A percentile compares a stretch with the other conserved stretches of the same genome.
Evolutionary conservation across 1,140 invertebrate genomes (phyloP).

Genomic region (Rhizoglyphus robini): DNA sequence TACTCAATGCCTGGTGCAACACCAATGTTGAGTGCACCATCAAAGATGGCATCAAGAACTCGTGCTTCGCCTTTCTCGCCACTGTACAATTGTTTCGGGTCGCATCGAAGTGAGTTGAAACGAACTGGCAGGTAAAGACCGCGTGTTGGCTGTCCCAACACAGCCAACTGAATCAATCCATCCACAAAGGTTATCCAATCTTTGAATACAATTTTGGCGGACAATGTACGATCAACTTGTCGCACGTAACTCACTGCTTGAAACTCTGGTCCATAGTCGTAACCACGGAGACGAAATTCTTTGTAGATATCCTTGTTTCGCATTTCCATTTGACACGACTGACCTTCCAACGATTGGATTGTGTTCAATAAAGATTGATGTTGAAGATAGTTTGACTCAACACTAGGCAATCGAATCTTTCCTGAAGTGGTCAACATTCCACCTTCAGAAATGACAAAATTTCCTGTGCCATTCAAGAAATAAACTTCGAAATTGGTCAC

Average conservation of each 20-base stretch:
- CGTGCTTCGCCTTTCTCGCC: conserved; percentile 33
- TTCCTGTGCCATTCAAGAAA: conserved; percentile 66
- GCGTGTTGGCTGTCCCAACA: conserved; percentile 45
- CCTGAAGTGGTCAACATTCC: conserved; percentile 66
- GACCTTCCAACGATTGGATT: conserved; percentile 5
- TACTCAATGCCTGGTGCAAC: conserved; percentile 17
- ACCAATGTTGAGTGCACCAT: conserved; percentile 7
- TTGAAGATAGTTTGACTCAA: background rate
- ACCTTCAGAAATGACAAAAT: conserved; percentile 81
- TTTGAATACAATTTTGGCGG: conserved; percentile 31
- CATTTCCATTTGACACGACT: conserved; percentile 6
- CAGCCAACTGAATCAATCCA: conserved; percentile 40
- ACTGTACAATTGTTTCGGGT: conserved; percentile 9
- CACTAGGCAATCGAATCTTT: conserved; percentile 30
- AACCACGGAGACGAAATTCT: conserved; percentile 76
- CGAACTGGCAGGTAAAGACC: conserved; percentile 74
- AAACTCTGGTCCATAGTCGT: conserved; percentile 81
- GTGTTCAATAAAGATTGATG: conserved; percentile 38
- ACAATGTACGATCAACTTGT: background rate
- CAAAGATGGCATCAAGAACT: conserved; percentile 31
- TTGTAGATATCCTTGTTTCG: conserved; percentile 67
- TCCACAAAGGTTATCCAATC: conserved; percentile 44
- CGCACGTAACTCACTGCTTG: conserved; percentile 49
- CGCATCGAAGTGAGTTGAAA: conserved; percentile 50
- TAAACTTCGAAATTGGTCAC: conserved; percentile 70